Conservation (phyloP, 2,797 vertebrate species). For the Selene dorsalis region DNA sequence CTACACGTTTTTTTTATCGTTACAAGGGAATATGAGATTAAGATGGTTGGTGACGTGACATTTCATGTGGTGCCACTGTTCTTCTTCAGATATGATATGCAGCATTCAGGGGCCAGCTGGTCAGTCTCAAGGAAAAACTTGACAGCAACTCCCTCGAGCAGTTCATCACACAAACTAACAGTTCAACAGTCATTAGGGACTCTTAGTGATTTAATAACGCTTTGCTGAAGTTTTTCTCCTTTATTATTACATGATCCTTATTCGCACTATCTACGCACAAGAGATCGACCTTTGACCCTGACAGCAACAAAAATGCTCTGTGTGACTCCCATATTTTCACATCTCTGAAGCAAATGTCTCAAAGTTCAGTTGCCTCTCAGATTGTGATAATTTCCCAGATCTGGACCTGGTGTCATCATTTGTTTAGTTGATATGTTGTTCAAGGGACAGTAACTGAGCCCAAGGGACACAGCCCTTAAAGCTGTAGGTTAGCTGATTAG, state of each 20-base stretch:
- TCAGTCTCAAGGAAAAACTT: constrained; percentile 43
- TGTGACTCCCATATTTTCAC: constrained; percentile 46
- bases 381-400: constrained; percentile 62
- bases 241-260: neutral
- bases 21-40: neutral
- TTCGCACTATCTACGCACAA: constrained; percentile 24
- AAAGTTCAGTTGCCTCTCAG: constrained; percentile 71
- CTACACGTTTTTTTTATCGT: neutral
- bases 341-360: constrained; percentile 55
- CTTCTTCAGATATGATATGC: constrained; percentile 17
- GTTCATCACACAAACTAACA: constrained; percentile 56
- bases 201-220: constrained; percentile 29
- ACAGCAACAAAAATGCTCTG: constrained; percentile 23
- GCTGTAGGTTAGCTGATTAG: constrained; percentile 19
- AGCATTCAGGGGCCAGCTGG: constrained; percentile 49
- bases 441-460: constrained; percentile 26
- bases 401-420: constrained; percentile 52
- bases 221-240: constrained; percentile 21
- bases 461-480: constrained; percentile 2
- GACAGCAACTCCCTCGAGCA: constrained; percentile 43
- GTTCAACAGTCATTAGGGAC: constrained; percentile 36
- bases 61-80: constrained; percentile 3
- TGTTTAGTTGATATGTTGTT: constrained; percentile 51
- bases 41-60: neutral
- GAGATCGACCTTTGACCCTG: constrained; percentile 47